These are phyloP conservation scores for Stigmatopora nigra DNA, from an alignment of 2,113 vertebrate genomes.

Conservation along the genomic window DNA sequence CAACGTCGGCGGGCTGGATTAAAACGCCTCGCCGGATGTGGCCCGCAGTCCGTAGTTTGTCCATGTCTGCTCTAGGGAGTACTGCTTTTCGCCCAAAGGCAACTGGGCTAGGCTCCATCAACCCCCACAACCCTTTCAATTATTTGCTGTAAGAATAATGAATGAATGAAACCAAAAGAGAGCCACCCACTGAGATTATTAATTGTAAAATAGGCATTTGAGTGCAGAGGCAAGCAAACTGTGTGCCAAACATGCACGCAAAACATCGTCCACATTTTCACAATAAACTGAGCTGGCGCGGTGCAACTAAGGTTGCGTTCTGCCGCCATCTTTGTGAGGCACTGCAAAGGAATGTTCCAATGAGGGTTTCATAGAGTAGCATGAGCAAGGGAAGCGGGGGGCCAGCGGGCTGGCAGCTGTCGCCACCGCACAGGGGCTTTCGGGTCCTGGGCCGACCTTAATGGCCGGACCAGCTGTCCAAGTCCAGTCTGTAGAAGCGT, in stretches of 20 bases:
- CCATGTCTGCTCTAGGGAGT: too few species aligned
- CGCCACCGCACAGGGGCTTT: conserved; percentile 67
- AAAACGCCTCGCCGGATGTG: too few species aligned
- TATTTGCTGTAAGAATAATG: too few species aligned
- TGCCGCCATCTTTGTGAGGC: conserved; percentile 38
- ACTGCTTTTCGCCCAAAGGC: too few species aligned
- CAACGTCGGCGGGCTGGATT: too few species aligned
- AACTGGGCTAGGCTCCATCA: too few species aligned
- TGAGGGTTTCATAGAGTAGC: conserved; percentile 61
- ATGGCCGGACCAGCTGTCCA: conserved; percentile 78
- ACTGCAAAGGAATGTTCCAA: conserved; percentile 56
- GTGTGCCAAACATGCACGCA: neutral
- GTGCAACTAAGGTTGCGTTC: conserved; percentile 17
- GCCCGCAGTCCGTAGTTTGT: too few species aligned
- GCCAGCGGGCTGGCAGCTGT: conserved; percentile 75
- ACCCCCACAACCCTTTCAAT: too few species aligned
- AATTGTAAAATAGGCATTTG: conserved; percentile 20
- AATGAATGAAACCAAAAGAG: too few species aligned
- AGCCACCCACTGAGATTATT: conserved; percentile 23
- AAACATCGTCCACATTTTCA: neutral
- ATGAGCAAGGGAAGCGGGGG: conserved; percentile 11
- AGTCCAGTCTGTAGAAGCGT: conserved; percentile 69
- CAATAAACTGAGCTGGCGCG: conserved; percentile 2
- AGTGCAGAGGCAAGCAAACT: conserved; percentile 20
- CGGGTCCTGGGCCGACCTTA: conserved; percentile 67